Evolutionary conservation across 1,140 invertebrate species (phyloP), one percentile per base, ranked within the genome.

Genomic region (Drosophila jambulina): DNA sequence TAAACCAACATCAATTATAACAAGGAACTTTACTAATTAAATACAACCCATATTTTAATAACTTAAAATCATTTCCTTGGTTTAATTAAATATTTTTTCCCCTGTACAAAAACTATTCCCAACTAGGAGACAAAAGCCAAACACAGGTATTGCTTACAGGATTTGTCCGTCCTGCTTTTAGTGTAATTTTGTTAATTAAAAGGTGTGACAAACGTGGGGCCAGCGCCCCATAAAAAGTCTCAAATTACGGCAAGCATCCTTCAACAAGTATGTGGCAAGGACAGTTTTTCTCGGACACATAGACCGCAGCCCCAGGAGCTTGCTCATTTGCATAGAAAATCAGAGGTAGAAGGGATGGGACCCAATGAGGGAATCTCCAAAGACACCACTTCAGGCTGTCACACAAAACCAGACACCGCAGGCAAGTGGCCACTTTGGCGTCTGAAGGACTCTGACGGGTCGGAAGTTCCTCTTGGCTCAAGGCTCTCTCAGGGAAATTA

Each of bases 151-250:
- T 15, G 46, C 29, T 74, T 63, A 53, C 48, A 48, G 48, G 56
- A 65, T 25, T 38, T 53, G 23, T n/a, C 15, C 51, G 29, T 29
- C 19, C 54, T 29, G 46, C 45, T 40, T 51, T 53, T 57, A 25
- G 54, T 43, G 61, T 80, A 74, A 90, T 84, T 77, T 75, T 40
- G 46, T 75, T 90, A 88, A 88, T 88, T 90, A 88, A 82, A 72
- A 90, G 84, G 85, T 85, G 65, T 81, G 81, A 75, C 85, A 63
- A 45, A 63, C 42, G 45, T 23, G 38, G 46, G 40, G 19, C 58
- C 75, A 60, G 62, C 60, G 48, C 60, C 62, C 54, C 12, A 23
- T 23, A 68, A 67, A 53, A 67, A 45, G 75, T 42, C 46, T 86
- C 70, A 65, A 79, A 75, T 82, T 76, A 56, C 82, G 45, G 34